Percentiles rank a stretch among this genome's conserved stretches.
Conservation (phyloP, 2,888 invertebrate species). For the Polia nebulosa region DNA sequence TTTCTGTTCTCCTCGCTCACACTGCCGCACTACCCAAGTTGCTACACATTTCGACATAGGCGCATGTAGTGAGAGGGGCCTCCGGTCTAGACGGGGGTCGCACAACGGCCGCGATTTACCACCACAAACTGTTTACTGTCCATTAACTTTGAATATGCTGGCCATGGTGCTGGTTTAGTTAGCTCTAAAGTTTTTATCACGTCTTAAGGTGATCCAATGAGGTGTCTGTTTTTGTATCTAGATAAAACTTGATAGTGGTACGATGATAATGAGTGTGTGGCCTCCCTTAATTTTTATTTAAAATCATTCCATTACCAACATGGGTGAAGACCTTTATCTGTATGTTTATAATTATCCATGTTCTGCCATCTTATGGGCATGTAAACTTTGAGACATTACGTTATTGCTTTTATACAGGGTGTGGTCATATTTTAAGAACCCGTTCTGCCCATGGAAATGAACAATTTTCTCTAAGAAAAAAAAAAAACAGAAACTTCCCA, state of each 20-base stretch:
- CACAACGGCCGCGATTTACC: slow-evolving; percentile 55
- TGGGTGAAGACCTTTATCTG: not conserved
- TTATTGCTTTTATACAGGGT: not conserved
- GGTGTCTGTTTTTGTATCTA: not conserved
- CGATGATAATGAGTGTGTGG: not conserved
- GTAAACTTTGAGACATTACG: not conserved
- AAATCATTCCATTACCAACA: not conserved
- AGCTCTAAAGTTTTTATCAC: slow-evolving; percentile 3
- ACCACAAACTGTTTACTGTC: slow-evolving; percentile 58
- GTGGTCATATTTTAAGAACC: too few species aligned
- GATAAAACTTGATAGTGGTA: not conserved
- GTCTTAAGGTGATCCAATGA: slow-evolving; percentile 13
- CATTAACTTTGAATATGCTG: slow-evolving; percentile 54
- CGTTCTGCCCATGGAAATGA: too few species aligned
- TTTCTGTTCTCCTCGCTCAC: slow-evolving; percentile 30
- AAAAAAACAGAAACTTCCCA: too few species aligned
- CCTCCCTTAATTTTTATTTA: not conserved
- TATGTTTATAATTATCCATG: not conserved
- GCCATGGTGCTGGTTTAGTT: slow-evolving; percentile 11
- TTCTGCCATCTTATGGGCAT: not conserved
- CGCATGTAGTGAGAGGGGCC: slow-evolving; percentile 44
- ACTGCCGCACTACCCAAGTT: slow-evolving; percentile 7
- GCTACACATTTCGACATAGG: slow-evolving; percentile 31
- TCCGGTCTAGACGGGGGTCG: slow-evolving; percentile 64
- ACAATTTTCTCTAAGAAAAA: too few species aligned